phyloP scores from a whole-genome alignment of 2,797 vertebrate species.

The Pipistrellus kuhlii region DNA sequence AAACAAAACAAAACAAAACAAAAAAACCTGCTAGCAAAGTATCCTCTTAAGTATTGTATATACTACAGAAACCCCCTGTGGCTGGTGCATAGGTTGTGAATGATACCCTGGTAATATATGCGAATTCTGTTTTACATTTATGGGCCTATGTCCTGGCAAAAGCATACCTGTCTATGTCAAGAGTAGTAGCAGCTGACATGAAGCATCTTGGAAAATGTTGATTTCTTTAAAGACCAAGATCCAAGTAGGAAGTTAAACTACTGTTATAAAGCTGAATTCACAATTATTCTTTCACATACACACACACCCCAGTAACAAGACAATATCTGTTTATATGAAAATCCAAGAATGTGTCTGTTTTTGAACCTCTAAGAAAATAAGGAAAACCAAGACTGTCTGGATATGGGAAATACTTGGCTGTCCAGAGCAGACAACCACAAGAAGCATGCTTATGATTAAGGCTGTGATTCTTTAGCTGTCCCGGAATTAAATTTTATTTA shows the following conservation, averaged over 20 bases:
- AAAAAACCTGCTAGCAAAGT: neutral
- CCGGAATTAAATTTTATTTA: neutral
- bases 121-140: slow-evolving; percentile 13
- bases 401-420: neutral
- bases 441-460: neutral
- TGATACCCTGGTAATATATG: neutral
- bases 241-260: slow-evolving; percentile 31
- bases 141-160: neutral
- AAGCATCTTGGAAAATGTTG: slow-evolving; percentile 48
- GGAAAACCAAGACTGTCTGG: neutral
- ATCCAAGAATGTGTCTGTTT: neutral
- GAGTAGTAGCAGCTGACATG: neutral
- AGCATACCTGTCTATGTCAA: neutral
- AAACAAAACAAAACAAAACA: too few relatives aligned
- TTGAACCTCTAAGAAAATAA: slow-evolving; percentile 45
- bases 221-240: slow-evolving; percentile 43
- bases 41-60: slow-evolving; percentile 28
- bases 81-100: neutral
- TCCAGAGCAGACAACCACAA: neutral
- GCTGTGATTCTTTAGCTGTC: neutral
- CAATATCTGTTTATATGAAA: slow-evolving; percentile 36
- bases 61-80: neutral
- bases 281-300: slow-evolving; percentile 6
- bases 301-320: neutral
- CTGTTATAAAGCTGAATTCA: neutral